These are phyloP conservation scores for Phaethornis superciliosus DNA, from an alignment of 2,113 vertebrate genomes.

Conservation along the genomic window DNA sequence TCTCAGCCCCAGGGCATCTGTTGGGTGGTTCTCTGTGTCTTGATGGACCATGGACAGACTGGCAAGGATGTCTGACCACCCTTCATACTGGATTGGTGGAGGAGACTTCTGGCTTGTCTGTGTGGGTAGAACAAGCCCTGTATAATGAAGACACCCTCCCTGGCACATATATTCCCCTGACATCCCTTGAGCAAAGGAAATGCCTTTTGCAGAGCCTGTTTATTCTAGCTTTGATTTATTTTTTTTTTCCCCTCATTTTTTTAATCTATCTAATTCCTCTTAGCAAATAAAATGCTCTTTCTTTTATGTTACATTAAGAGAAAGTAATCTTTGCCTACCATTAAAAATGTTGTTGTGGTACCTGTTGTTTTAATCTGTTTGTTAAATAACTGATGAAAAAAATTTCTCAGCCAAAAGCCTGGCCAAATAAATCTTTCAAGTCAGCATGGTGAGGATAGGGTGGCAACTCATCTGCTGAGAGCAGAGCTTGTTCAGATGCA, in stretches of 20 bases:
- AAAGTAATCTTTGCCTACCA: background rate
- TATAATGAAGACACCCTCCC: background rate
- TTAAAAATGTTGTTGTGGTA: background rate
- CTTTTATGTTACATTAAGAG: background rate
- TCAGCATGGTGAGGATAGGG: background rate
- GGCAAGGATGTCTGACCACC: background rate
- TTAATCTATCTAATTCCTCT: background rate
- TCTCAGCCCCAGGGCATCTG: rapidly evolving
- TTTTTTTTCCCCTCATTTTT: background rate
- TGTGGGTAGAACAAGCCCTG: background rate
- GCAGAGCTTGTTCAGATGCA: background rate
- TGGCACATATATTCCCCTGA: too few relatives aligned
- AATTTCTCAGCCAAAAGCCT: background rate
- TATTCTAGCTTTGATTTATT: background rate
- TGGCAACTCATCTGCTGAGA: background rate
- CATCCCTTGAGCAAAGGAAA: rapidly evolving
- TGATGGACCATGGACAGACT: background rate
- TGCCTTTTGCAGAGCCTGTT: background rate
- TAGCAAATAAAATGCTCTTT: background rate
- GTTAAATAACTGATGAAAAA: background rate
- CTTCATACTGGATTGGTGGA: background rate
- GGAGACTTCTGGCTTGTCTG: background rate
- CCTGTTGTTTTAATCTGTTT: background rate
- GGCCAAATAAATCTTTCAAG: background rate
- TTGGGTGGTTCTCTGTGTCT: background rate